phyloP scores from a whole-genome alignment of 2,113 vertebrate species.

The Aepyceros melampus region DNA sequence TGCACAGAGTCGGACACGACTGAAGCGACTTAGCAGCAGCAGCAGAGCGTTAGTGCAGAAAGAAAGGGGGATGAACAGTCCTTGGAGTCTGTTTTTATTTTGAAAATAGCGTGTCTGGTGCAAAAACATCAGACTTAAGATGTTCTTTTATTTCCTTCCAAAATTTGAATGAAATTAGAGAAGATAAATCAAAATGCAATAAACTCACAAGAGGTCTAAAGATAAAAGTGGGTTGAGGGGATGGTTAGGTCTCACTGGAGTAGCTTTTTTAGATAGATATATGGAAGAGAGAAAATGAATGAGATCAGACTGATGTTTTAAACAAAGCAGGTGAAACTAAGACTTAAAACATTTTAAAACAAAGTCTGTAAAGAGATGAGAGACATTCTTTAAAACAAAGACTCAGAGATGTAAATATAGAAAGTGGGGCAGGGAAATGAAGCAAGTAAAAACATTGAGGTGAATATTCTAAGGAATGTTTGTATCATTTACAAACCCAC shows the following conservation, averaged over 20 bases:
- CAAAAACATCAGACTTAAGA: neutral
- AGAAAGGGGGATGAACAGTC: accelerated
- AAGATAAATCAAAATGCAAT: neutral
- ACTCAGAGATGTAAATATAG: neutral
- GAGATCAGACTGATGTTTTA: neutral
- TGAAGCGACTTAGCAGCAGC: too few relatives aligned
- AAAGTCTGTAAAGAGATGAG: neutral
- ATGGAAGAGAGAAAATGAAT: neutral
- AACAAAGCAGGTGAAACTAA: neutral
- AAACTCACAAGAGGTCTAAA: neutral
- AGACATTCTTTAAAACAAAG: neutral
- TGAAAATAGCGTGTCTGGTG: neutral
- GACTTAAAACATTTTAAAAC: neutral
- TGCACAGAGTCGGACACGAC: too few relatives aligned
- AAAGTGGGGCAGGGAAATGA: neutral
- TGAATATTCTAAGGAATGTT: neutral
- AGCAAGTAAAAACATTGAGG: neutral
- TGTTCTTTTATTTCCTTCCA: neutral
- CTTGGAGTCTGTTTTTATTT: neutral
- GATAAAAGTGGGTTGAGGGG: neutral
- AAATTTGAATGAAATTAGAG: neutral
- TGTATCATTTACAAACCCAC: neutral
- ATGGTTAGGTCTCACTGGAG: neutral
- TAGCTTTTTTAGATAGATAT: neutral
- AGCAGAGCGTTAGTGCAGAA: neutral